Evolutionary conservation across 2,113 vertebrate genomes (phyloP), one percentile per base, ranked within the genome.

Genomic region (Sebastes fasciatus): DNA sequence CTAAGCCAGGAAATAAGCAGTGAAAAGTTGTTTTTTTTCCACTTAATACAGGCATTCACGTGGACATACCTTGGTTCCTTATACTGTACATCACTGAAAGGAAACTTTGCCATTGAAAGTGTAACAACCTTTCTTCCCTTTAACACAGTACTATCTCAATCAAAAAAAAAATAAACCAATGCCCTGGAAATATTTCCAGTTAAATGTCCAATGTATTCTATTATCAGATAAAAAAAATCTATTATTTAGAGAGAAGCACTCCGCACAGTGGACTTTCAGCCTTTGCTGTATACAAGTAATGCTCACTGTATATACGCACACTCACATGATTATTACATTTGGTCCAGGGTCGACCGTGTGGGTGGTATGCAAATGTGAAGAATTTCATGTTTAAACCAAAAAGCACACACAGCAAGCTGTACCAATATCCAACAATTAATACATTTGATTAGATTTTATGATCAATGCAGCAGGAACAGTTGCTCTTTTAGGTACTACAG

Each of bases 331-430:
- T 76, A 11, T 69, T 64, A 62, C 40, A 73, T 85, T 74, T 87
- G 79, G 76, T 87, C 86, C 71, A 78, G 71, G 77, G 81, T 74
- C 21, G 42, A 85, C 73, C n/a, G n/a, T 10, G 77, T 83, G 55
- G 55, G 64, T 72, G 62, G 63, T 21, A 64, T 85, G 21, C 65
- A 88, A 82, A 80, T 67, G 21, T 79, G 19, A 83, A 74, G 51
- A 83, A 51, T 58, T 76, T 68, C 40, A 79, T 69, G 19, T 79
- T 79, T 34, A 61, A 91, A 78, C 40, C 61, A 34, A 81, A 68
- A 64, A 84, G 55, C n/a, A 72, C 48, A 70, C 55, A 52, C 26
- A 74, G 61, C 52, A 68, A 60, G 45, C 57, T 61, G 46, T 51
- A 34, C 57, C 51, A 66, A 82, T 60, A 81, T 74, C 65, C 55